These are phyloP conservation scores for Acanthopleura granulata DNA, from an alignment of 2,888 invertebrate species.

Conservation along the genomic window DNA sequence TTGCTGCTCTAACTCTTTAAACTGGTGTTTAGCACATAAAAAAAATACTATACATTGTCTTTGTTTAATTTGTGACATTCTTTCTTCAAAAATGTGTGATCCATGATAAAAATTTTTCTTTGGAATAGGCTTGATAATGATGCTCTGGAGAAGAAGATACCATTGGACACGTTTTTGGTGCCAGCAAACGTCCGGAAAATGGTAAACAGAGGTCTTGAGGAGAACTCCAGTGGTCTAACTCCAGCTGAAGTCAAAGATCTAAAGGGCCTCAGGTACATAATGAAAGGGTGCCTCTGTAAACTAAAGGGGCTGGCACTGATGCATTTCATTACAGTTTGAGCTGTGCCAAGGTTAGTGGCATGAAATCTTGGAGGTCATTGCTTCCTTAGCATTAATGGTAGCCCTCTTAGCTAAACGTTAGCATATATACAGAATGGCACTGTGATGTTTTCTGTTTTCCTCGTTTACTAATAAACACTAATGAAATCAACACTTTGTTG, in stretches of 20 bases:
- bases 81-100: not conserved
- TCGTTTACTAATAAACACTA: too few relatives aligned
- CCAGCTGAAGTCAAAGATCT: conserved; percentile 38
- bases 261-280: conserved; percentile 36
- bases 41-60: too few relatives aligned
- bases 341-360: too few relatives aligned
- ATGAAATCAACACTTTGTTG: too few relatives aligned
- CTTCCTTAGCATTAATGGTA: too few relatives aligned
- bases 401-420: too few relatives aligned
- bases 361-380: too few relatives aligned
- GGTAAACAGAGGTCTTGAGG: conserved; percentile 44
- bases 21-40: too few relatives aligned
- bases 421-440: too few relatives aligned
- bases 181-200: conserved; percentile 38
- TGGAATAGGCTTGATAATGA: conserved; percentile 34
- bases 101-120: not conserved
- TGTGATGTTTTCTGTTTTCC: too few relatives aligned
- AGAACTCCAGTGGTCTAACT: conserved; percentile 24
- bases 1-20: too few relatives aligned
- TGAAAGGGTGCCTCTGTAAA: not conserved
- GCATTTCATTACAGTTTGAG: too few relatives aligned
- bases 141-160: conserved; percentile 37
- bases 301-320: not conserved
- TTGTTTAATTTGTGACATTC: not conserved
- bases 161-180: conserved; percentile 35